Conservation (phyloP, 2,113 vertebrate species). For the Tor tambroides region DNA sequence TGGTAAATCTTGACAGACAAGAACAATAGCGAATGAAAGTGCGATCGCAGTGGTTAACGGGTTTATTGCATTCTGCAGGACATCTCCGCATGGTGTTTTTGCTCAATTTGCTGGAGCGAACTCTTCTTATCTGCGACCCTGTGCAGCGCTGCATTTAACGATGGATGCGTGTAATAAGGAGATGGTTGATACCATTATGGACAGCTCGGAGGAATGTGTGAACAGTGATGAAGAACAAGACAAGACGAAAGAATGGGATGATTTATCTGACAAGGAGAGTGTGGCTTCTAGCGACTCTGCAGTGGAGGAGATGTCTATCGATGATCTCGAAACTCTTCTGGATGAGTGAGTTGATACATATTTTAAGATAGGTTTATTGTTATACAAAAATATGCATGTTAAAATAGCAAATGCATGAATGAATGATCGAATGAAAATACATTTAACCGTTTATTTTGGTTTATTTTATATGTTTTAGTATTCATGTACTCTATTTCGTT, state of each 20-base stretch:
- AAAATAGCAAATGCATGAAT: not conserved
- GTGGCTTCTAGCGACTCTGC: not conserved
- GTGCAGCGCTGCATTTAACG: no score
- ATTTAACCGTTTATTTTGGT: not conserved
- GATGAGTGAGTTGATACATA: not conserved
- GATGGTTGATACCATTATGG: not conserved
- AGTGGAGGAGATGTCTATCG: not conserved
- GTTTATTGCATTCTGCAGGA: not conserved
- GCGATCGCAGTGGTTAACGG: not conserved
- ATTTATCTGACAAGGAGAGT: not conserved
- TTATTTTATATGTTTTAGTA: not conserved
- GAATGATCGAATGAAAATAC: not conserved
- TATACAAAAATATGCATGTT: no score
- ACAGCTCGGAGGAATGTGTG: no score
- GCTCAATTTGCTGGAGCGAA: not conserved
- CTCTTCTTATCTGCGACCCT: not conserved
- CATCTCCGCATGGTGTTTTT: not conserved
- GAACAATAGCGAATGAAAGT: not conserved
- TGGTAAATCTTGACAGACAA: not conserved
- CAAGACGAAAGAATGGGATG: not conserved
- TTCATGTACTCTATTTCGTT: no score
- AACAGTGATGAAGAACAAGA: not conserved
- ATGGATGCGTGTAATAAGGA: not conserved
- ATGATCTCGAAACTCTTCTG: not conserved
- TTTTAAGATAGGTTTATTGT: no score